Evolutionary conservation across 2,113 vertebrate species (phyloP).

Genomic region (Lepisosteus osseus): DNA sequence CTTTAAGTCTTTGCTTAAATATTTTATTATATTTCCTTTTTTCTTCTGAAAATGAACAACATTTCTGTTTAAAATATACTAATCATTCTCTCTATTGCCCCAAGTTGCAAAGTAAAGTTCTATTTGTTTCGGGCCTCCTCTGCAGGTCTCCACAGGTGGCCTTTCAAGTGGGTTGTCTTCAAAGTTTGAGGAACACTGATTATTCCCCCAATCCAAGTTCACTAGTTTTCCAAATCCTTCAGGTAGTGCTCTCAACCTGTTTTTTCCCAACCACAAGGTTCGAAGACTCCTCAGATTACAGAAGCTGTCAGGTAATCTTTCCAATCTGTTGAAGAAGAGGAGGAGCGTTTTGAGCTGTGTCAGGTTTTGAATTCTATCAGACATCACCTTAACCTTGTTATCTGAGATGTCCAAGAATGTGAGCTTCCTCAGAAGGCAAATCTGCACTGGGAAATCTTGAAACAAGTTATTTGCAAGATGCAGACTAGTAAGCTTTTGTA

Average conservation of each 20-base stretch:
- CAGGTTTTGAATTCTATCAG: constrained; percentile 34
- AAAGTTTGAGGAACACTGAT: constrained; percentile 42
- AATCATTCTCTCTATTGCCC: neutral
- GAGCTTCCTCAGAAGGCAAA: constrained; percentile 48
- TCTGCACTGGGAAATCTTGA: constrained; percentile 21
- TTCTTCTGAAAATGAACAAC: neutral
- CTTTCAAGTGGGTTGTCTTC: constrained; percentile 48
- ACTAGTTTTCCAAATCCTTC: constrained; percentile 39
- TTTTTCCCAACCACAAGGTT: constrained; percentile 49
- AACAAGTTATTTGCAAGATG: constrained; percentile 54
- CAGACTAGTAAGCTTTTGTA: constrained; percentile 48
- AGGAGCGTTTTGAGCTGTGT: constrained; percentile 41
- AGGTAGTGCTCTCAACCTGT: constrained; percentile 34
- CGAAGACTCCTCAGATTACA: constrained; percentile 37
- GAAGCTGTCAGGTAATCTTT: constrained; percentile 31
- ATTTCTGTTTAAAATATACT: neutral
- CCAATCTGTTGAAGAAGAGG: constrained; percentile 39
- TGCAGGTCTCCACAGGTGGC: constrained; percentile 49
- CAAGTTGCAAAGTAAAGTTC: constrained; percentile 43
- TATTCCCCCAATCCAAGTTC: constrained; percentile 46
- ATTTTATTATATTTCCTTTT: no score
- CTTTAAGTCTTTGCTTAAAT: no score
- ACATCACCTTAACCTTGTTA: constrained; percentile 42
- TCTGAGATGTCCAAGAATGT: constrained; percentile 48
- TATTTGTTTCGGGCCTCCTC: constrained; percentile 39